phyloP scores from a whole-genome alignment of 1,140 invertebrate species.

The Copidosoma floridanum region DNA sequence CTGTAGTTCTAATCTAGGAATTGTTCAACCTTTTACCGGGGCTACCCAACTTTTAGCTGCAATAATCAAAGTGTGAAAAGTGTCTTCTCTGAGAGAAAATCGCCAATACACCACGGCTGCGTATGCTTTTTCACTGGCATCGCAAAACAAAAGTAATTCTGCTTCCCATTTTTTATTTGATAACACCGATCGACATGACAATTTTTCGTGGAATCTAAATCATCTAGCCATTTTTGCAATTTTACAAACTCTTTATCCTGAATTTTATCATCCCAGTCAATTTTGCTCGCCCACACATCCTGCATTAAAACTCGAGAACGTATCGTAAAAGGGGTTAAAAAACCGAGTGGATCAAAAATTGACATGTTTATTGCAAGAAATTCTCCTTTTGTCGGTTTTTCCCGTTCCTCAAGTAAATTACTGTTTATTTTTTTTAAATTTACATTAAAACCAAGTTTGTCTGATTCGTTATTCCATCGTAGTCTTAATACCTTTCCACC shows the following conservation, averaged over 20 bases:
- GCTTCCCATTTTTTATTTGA: background rate
- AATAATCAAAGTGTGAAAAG: background rate
- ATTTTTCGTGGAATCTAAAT: background rate
- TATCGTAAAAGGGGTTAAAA: constrained; percentile 41
- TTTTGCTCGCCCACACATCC: constrained; percentile 33
- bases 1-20: constrained; percentile 45
- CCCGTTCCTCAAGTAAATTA: too few relatives aligned
- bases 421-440: background rate
- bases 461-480: background rate
- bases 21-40: constrained; percentile 37
- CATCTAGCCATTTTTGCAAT: background rate
- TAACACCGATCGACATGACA: background rate
- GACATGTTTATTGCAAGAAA: constrained; percentile 34
- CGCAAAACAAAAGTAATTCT: background rate
- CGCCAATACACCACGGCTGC: too few relatives aligned
- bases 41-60: constrained; percentile 38
- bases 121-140: too few relatives aligned
- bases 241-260: background rate
- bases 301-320: constrained; percentile 46
- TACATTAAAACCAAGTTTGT: background rate
- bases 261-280: constrained; percentile 17
- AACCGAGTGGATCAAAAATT: constrained; percentile 46
- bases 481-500: background rate
- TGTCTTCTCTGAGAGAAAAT: too few relatives aligned
- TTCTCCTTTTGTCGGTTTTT: constrained; percentile 32